A percentile compares a stretch with the other conserved stretches of the same genome.
Evolutionary conservation across 2,888 invertebrate species (phyloP).

Genomic region (Tetheella fluctuosa): DNA sequence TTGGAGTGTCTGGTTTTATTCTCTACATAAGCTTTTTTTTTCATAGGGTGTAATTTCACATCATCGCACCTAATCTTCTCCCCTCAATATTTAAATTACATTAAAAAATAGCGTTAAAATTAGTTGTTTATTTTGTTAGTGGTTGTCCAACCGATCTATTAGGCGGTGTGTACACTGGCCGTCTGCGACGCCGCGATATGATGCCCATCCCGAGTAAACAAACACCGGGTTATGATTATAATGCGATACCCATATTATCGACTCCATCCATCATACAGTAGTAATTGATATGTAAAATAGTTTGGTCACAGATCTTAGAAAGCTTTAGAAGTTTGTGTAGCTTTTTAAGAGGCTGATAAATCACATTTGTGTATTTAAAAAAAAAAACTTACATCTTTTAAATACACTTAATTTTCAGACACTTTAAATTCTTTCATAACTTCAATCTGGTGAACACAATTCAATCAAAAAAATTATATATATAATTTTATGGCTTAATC

Average conservation of each 20-base stretch:
- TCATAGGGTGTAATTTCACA: too few species aligned
- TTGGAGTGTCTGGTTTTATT: too few species aligned
- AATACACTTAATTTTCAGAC: too few species aligned
- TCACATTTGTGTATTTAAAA: too few species aligned
- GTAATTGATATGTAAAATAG: constrained; percentile 38
- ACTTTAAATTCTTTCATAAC: too few species aligned
- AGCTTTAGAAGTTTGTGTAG: constrained; percentile 12
- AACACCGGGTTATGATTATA: constrained; percentile 64
- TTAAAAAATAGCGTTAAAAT: constrained; percentile 8
- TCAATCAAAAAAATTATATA: too few species aligned
- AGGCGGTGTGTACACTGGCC: constrained; percentile 42
- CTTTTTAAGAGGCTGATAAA: too few species aligned
- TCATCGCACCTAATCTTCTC: too few species aligned
- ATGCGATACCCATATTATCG: constrained; percentile 54
- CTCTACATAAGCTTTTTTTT: too few species aligned
- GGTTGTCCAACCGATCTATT: constrained; percentile 55
- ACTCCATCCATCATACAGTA: constrained; percentile 58
- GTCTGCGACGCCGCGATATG: constrained; percentile 50
- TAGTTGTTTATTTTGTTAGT: constrained; percentile 6
- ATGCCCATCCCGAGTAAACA: constrained; percentile 50
- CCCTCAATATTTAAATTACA: background rate
- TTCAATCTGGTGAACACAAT: too few species aligned
- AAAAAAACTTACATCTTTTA: too few species aligned
- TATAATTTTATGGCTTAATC: too few species aligned
- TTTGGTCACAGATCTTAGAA: constrained; percentile 16